Base-by-base conservation (phyloP, 2,888 invertebrate genomes). In the Polymixis lichenea region DNA sequence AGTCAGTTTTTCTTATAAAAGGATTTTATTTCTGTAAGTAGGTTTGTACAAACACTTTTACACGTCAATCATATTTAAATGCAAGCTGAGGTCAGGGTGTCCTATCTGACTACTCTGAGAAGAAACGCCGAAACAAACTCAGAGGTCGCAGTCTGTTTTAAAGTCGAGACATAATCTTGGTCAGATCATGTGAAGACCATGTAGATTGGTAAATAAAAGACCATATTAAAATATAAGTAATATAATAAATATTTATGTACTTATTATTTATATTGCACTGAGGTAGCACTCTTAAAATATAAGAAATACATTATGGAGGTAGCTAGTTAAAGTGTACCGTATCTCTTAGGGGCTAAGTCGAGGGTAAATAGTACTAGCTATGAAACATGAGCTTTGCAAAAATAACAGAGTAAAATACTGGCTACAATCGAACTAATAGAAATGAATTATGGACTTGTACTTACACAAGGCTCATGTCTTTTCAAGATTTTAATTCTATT, bases 261-360 rank as follows among this genome's bases (percentile, higher is more conserved):
- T 67, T 19, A 55, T 82, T 84, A 88, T 85, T 90, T 89, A 89
- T 94, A 94, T 94, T 95, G 94, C 94, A 95, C 94, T 86, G 83
- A 85, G 77, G 75, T 82, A 81, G 84, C 15, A 71, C 38, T 68
- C 58, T 71, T 81, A 77, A 28, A 61, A 56, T 77, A 68, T 13
- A 66, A 82, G 64, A 38, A 64, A 66, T 72, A n/a, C 15, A 49
- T 70, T 51, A 49, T 19, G 13, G 74, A 84, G 72, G 51, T 56
- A 81, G 53, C 8, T 22, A 46, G 43, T 55, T 49, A 15, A 51
- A 13, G 53, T 38, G 25, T 28, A 49, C 13, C n/a, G 56, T 17
- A 66, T 43, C 15, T n/a, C 25, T 15, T 1, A 32, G 2, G 4
- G 11, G 17, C 9, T 49, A 17, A 43, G 9, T 51, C 28, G 19